Conservation (phyloP, 2,113 vertebrate species). For the Pundamilia nyererei region DNA sequence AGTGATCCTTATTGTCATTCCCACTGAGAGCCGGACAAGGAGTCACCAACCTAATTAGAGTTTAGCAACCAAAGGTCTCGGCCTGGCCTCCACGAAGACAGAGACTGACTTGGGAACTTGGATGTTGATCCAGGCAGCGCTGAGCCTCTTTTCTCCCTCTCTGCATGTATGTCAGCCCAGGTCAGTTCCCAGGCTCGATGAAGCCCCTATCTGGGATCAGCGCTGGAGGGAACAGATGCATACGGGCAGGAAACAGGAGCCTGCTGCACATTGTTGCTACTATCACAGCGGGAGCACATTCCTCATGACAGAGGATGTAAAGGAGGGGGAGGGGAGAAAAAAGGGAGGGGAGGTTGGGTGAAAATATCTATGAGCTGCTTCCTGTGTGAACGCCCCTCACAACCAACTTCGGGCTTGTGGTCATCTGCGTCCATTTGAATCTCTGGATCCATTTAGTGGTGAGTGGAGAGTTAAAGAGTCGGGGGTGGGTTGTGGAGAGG, state of each 20-base stretch:
- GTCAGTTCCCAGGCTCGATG: constrained; percentile 55
- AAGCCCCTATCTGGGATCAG: constrained; percentile 57
- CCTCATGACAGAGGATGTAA: constrained; percentile 46
- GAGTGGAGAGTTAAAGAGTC: background rate
- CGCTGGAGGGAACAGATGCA: constrained; percentile 54
- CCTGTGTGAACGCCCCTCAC: constrained; percentile 45
- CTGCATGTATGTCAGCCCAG: constrained; percentile 26
- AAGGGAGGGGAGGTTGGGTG: background rate
- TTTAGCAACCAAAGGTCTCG: constrained; percentile 9
- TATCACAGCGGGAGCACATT: constrained; percentile 68
- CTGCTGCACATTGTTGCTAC: constrained; percentile 52
- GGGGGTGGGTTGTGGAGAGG: background rate
- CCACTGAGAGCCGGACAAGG: constrained; percentile 4
- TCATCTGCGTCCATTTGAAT: constrained; percentile 11
- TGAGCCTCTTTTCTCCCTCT: background rate
- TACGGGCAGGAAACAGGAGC: constrained; percentile 63
- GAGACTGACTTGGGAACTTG: constrained; percentile 2
- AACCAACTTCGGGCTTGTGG: constrained; percentile 25
- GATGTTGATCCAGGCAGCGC: background rate
- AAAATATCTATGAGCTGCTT: constrained; percentile 47
- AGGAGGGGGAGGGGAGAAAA: background rate
- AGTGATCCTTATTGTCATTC: background rate
- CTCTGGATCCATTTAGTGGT: constrained; percentile 55
- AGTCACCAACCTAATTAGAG: constrained; percentile 22
- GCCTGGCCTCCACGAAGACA: background rate